Evolutionary conservation across 1,140 invertebrate genomes (phyloP).

Genomic region (Panagrolaimus sp.): DNA sequence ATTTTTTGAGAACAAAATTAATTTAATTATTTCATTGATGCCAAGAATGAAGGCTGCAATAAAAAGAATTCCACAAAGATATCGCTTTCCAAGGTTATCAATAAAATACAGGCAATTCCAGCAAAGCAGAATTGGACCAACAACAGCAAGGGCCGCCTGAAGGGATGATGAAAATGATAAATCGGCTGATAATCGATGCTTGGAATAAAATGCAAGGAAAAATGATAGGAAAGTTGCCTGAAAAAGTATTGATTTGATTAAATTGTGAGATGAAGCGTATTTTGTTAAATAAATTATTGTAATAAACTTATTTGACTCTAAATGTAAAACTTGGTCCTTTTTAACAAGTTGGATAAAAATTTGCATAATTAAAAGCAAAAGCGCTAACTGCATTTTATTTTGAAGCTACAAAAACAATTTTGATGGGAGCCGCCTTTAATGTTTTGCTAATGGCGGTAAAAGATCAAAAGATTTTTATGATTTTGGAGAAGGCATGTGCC

Average conservation of each 20-base stretch:
- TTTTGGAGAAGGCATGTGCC: no score
- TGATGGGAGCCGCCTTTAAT: no score
- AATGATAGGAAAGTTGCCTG: neutral
- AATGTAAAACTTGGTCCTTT: no score
- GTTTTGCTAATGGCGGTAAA: no score
- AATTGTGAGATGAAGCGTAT: neutral
- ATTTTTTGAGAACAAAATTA: neutral
- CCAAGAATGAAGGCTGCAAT: neutral
- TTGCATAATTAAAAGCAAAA: no score
- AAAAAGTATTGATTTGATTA: neutral
- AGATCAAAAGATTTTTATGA: no score
- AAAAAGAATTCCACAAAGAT: neutral
- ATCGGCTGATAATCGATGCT: neutral
- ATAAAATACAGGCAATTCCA: neutral
- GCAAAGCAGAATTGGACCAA: neutral
- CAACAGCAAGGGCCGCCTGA: constrained; percentile 1
- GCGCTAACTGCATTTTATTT: no score
- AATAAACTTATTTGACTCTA: no score
- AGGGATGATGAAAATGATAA: neutral
- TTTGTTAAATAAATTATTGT: no score
- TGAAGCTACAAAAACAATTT: no score
- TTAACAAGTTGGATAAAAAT: no score
- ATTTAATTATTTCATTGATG: neutral
- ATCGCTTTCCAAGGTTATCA: neutral
- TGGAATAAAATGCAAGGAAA: neutral